Base-by-base conservation (phyloP, 1,140 invertebrate genomes). In the Calliphora vicina region DNA sequence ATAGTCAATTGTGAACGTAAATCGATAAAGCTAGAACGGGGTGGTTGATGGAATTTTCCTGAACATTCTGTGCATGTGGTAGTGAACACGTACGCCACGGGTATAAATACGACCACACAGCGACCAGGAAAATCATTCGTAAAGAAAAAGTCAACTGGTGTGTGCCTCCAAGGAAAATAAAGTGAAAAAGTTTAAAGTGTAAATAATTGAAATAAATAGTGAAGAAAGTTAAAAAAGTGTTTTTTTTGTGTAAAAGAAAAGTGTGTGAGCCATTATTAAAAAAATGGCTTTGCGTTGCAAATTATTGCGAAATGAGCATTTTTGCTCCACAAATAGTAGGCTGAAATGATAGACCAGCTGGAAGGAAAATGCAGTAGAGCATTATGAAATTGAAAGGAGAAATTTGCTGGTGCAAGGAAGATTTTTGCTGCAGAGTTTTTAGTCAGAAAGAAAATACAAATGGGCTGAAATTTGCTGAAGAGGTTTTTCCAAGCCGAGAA, bases 21-120 rank as follows among this genome's bases (percentile, higher is more conserved):
- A 78, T 78, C 74, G 74, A 78, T 43, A 43, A 43, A 23, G 74
- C 74, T 43, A 78, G 74, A 78, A 23, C 35, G 20, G 35, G 74
- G n/a, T 23, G n/a, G 61, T n/a, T n/a, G 42, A 76, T 78, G 74
- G 74, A 78, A 78, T 45, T 45, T 78, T 78, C 74, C 73, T 45
- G 23, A 43, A 45, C 10, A 43, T 78, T 78, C 74, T 20, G 9
- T 67, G n/a, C n/a, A 78, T 78, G 35, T 23, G 25, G 6, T 23
- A 45, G 35, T 20, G 20, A 5, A 23, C 35, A 78, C 74, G 74
- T 43, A 23, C 35, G 74, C 35, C 61, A 67, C 5, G 61, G n/a
- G 74, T 78, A 78, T 78, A 78, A 78, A 78, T 78, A 78, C 35
- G n/a, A n/a, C 74, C 43, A 35, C 35, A 3, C 13, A 35, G 9